Conservation (phyloP, 2,888 invertebrate genomes). For the Apantesis nais region DNA sequence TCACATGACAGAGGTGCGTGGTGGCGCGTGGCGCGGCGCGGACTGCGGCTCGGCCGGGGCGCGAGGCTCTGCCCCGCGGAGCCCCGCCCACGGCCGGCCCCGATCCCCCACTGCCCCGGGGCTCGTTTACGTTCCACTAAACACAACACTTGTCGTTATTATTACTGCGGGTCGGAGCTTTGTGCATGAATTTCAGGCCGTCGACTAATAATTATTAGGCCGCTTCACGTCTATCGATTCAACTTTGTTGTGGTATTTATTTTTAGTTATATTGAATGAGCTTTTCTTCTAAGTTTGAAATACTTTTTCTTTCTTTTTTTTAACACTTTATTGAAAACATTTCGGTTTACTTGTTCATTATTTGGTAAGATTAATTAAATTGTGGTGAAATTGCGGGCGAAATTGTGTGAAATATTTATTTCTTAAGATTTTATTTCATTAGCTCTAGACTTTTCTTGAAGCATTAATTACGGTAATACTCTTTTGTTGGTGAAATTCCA, state of each 20-base stretch:
- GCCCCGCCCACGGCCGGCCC: constrained; percentile 57
- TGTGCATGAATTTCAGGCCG: constrained; percentile 86
- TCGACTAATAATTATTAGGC: constrained; percentile 84
- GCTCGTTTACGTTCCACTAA: constrained; percentile 84
- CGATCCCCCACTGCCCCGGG: constrained; percentile 51
- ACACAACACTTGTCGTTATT: constrained; percentile 86
- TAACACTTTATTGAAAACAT: not conserved
- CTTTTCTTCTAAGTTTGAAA: constrained; percentile 21
- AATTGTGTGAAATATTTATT: too few relatives aligned
- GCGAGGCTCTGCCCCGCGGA: constrained; percentile 64
- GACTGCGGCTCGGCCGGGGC: constrained; percentile 70
- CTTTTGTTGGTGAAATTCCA: not conserved
- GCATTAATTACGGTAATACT: not conserved
- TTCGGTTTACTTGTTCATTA: not conserved
- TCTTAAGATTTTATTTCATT: not conserved
- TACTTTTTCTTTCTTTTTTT: not conserved
- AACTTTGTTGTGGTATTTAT: constrained; percentile 77
- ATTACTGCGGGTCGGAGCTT: constrained; percentile 85
- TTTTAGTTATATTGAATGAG: constrained; percentile 53
- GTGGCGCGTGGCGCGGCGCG: constrained; percentile 75
- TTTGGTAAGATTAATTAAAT: not conserved
- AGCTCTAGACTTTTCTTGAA: not conserved
- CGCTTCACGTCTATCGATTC: constrained; percentile 77
- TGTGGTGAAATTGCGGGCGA: too few relatives aligned
- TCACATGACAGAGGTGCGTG: constrained; percentile 81